Conservation (phyloP, 2,113 vertebrate species). For the Polyodon spathula region DNA sequence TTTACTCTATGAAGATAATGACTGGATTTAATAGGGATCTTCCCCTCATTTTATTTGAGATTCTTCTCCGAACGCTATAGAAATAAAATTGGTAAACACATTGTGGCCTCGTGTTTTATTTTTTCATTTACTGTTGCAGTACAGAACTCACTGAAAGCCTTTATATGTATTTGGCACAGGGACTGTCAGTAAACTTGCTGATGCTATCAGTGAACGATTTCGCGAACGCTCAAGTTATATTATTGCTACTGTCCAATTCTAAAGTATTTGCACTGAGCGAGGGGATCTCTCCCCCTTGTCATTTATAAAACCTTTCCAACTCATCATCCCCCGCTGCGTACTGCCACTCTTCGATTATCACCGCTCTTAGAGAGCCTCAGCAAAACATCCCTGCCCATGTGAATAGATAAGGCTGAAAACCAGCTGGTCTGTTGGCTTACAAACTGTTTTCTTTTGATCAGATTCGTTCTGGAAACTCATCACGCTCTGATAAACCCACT, state of each 20-base stretch:
- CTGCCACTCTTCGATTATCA: conserved; percentile 80
- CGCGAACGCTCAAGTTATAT: conserved; percentile 71
- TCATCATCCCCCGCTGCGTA: conserved; percentile 71
- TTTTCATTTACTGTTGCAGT: conserved; percentile 45
- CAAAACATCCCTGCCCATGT: conserved; percentile 96
- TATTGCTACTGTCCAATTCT: conserved; percentile 69
- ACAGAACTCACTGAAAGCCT: conserved; percentile 56
- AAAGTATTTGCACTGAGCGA: conserved; percentile 76
- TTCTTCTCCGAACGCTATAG: conserved; percentile 50
- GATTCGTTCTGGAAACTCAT: conserved; percentile 99
- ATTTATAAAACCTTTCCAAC: conserved; percentile 88
- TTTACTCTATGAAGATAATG: conserved; percentile 37
- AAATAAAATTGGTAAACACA: conserved; percentile 51
- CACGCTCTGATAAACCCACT: conserved; percentile 97
- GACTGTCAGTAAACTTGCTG: conserved; percentile 65
- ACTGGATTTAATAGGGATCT: conserved; percentile 36
- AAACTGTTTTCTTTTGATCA: conserved; percentile 95
- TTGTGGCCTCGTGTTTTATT: conserved; percentile 31
- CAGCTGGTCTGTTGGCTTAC: conserved; percentile 90
- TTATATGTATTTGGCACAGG: conserved; percentile 64
- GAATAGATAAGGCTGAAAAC: conserved; percentile 95
- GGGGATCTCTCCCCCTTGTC: conserved; percentile 63
- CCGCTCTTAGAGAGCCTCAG: conserved; percentile 94
- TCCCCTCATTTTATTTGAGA: conserved; percentile 30
- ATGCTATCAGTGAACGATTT: conserved; percentile 73